phyloP scores from a whole-genome alignment of 2,113 vertebrate genomes.

The Cyprinodon brontotheroides region DNA sequence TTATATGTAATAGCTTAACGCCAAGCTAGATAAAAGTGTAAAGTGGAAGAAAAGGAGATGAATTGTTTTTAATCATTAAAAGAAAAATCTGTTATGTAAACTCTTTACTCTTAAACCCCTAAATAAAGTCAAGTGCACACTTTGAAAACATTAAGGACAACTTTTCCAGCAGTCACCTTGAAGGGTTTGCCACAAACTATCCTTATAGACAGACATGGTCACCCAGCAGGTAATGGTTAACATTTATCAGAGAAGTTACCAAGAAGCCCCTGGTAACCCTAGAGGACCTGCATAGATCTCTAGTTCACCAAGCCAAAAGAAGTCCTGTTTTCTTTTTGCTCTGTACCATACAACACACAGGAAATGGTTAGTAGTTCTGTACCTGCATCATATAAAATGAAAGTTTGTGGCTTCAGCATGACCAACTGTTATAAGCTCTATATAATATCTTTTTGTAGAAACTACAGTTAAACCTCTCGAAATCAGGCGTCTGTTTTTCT shows the following conservation, averaged over 20 bases:
- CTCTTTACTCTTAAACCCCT: no score
- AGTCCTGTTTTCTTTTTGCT: background rate
- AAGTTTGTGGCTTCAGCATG: no score
- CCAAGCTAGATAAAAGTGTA: no score
- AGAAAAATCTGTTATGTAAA: no score
- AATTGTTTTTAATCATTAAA: no score
- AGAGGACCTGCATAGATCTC: no score
- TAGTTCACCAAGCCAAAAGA: background rate
- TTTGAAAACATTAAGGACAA: background rate
- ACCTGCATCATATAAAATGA: no score
- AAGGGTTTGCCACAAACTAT: background rate
- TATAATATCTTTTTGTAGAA: background rate
- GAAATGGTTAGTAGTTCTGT: no score
- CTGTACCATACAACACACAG: no score
- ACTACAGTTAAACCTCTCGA: background rate
- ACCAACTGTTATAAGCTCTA: no score
- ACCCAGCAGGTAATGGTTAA: background rate
- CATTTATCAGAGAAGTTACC: background rate
- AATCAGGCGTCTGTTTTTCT: conserved; percentile 3
- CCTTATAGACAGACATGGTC: background rate
- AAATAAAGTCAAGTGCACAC: background rate
- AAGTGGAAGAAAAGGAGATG: no score
- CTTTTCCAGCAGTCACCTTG: background rate
- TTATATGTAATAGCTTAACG: background rate
- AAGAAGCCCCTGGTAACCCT: no score